Percentiles rank a stretch among this genome's conserved stretches.
Evolutionary conservation across 2,113 vertebrate genomes (phyloP).

Genomic region (Phalacrocorax aristotelis): DNA sequence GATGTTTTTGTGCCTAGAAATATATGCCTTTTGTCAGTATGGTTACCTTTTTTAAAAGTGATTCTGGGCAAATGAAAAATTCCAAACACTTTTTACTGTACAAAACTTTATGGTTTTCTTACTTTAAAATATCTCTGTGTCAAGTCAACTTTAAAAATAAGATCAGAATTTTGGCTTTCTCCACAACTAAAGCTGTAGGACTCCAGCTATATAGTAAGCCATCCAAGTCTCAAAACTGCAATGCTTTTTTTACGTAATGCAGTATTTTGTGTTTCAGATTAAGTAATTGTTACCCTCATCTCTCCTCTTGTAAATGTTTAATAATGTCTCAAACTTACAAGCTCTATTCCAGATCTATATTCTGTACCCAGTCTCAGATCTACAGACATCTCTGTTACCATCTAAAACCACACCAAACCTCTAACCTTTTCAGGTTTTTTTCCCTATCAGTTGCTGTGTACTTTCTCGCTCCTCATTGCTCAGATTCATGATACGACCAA

Average conservation of each 20-base stretch:
- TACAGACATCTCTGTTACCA: not conserved
- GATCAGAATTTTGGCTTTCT: not conserved
- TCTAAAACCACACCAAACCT: not conserved
- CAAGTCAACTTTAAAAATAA: not conserved
- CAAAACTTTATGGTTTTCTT: not conserved
- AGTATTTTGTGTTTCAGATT: not conserved
- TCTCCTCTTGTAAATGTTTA: not conserved
- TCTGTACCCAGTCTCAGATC: not conserved
- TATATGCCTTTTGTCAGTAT: not conserved
- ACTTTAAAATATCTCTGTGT: not conserved
- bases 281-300: not conserved
- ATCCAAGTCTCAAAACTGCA: not conserved
- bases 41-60: not conserved
- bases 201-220: not conserved
- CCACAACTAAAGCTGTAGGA: not conserved
- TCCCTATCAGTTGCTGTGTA: fast-evolving
- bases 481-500: not conserved
- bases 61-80: not conserved
- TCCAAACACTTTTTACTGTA: not conserved
- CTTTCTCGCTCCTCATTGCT: not conserved
- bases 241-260: not conserved
- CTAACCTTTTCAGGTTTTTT: not conserved
- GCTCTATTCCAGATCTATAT: not conserved
- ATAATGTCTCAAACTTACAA: not conserved
- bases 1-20: not conserved